Conservation (phyloP, 2,113 vertebrate species). For the Pangasianodon hypophthalmus region DNA sequence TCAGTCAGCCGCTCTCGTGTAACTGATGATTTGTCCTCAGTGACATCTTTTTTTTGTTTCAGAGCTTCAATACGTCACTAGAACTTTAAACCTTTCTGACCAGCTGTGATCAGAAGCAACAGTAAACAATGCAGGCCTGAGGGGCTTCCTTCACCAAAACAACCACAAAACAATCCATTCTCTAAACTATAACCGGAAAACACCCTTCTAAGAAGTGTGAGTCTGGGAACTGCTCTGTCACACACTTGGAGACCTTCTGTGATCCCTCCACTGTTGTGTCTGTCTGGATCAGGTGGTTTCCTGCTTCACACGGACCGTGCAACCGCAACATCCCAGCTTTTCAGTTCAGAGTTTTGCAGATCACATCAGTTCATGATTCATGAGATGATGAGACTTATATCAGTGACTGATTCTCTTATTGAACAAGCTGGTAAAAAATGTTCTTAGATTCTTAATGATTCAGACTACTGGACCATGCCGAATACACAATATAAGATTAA, state of each 20-base stretch:
- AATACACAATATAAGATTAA: background rate
- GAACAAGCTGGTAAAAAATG: background rate
- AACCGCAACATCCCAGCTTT: background rate
- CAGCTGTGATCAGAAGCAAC: conserved; percentile 47
- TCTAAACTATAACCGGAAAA: conserved; percentile 68
- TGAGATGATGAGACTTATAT: background rate
- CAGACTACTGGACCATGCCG: background rate
- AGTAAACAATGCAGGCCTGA: conserved; percentile 43
- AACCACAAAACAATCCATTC: conserved; percentile 64
- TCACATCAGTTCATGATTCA: background rate
- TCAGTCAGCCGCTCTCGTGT: background rate
- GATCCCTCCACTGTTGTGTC: conserved; percentile 66
- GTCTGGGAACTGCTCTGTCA: conserved; percentile 69
- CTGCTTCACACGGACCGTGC: conserved; percentile 67
- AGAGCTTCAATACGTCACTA: conserved; percentile 23
- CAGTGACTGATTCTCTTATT: background rate
- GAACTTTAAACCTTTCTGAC: conserved; percentile 36
- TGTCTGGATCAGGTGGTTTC: conserved; percentile 57
- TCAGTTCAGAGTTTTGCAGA: background rate
- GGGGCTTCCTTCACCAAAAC: conserved; percentile 44
- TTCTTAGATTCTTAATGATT: background rate
- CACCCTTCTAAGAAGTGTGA: conserved; percentile 59
- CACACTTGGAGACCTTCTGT: conserved; percentile 57
- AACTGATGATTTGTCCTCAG: conserved; percentile 13
- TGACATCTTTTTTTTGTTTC: background rate